Evolutionary conservation across 2,113 vertebrate species (phyloP).

Genomic region (Camelus bactrianus): DNA sequence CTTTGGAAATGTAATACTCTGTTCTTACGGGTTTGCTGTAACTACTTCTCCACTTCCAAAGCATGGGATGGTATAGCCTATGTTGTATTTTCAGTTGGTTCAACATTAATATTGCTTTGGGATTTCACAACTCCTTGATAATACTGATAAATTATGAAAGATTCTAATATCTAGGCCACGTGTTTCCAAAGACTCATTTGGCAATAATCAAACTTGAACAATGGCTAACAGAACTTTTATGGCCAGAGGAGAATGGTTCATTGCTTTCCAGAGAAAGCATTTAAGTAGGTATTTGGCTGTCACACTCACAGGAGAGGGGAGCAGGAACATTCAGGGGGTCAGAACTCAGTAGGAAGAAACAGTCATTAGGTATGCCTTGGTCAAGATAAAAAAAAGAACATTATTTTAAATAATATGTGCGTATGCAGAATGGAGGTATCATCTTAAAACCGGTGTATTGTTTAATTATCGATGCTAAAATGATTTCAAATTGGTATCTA

Average conservation of each 20-base stretch:
- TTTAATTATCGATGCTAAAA: not conserved
- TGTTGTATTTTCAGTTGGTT: conserved; percentile 33
- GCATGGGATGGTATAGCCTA: not conserved
- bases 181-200: not conserved
- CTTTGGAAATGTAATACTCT: not conserved
- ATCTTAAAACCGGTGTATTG: not conserved
- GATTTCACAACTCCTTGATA: not conserved
- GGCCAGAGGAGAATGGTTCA: not conserved
- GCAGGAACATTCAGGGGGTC: too few relatives aligned
- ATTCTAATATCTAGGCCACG: not conserved
- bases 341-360: not conserved
- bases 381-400: not conserved
- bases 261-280: not conserved
- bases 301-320: not conserved
- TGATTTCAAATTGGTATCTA: not conserved
- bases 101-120: not conserved
- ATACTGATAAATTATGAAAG: conserved; percentile 23
- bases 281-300: not conserved
- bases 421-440: not conserved
- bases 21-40: not conserved
- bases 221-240: not conserved
- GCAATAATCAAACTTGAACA: not conserved
- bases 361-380: not conserved
- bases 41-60: not conserved
- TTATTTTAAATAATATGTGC: not conserved